These are phyloP conservation scores for Aethes cnicana DNA, from an alignment of 2,888 invertebrate species.

Conservation along the genomic window DNA sequence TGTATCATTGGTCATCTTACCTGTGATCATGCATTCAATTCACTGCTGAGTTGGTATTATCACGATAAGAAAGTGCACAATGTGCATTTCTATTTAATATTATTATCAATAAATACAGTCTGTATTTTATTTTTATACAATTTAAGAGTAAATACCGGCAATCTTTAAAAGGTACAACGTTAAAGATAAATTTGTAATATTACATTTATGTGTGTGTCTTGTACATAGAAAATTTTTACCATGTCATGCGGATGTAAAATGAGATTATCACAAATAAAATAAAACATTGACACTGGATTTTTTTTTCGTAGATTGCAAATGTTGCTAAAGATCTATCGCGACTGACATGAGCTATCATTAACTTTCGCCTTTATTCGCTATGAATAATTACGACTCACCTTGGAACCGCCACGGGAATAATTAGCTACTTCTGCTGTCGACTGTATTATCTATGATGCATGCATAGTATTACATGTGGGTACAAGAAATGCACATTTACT, in stretches of 20 bases:
- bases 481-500: too few relatives aligned
- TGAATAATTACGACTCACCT: too few relatives aligned
- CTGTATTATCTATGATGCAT: too few relatives aligned
- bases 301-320: conserved; percentile 29
- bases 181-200: conserved; percentile 69
- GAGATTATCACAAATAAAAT: conserved; percentile 79
- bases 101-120: conserved; percentile 64
- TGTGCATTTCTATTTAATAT: conserved; percentile 70
- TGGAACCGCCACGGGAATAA: too few relatives aligned
- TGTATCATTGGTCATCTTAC: conserved; percentile 4
- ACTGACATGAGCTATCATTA: conserved; percentile 20
- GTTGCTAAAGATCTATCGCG: conserved; percentile 35
- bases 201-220: conserved; percentile 65
- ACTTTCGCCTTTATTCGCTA: conserved; percentile 34
- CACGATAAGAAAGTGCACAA: conserved; percentile 61
- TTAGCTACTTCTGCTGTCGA: too few relatives aligned
- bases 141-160: conserved; percentile 63
- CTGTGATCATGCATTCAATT: conserved; percentile 36
- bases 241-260: conserved; percentile 76
- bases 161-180: conserved; percentile 74
- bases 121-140: conserved; percentile 75
- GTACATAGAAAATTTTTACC: conserved; percentile 79
- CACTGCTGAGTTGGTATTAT: conserved; percentile 50
- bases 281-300: conserved; percentile 68
- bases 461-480: too few relatives aligned